These are phyloP conservation scores for Notospermus geniculatus DNA, from an alignment of 1,140 invertebrate genomes.

Conservation along the genomic window DNA sequence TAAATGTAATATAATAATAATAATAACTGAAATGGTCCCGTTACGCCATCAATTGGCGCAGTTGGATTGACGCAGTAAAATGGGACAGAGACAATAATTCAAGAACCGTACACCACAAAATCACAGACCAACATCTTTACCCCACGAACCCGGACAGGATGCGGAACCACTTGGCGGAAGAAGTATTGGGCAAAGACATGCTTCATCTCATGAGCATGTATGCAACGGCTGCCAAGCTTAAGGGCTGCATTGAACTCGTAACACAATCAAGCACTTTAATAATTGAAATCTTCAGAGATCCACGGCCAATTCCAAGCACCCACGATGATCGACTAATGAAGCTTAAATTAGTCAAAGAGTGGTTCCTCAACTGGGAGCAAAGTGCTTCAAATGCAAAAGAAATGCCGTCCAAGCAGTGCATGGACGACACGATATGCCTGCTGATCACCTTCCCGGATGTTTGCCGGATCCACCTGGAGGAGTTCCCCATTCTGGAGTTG, in stretches of 20 bases:
- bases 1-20: no score
- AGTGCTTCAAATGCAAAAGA: no score
- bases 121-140: conserved; percentile 16
- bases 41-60: conserved; percentile 10
- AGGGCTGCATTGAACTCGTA: conserved; percentile 14
- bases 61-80: conserved; percentile 12
- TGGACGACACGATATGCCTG: no score
- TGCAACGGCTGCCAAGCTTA: not conserved
- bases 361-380: conserved; percentile 9
- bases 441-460: no score
- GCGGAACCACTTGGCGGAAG: conserved; percentile 21
- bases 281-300: conserved; percentile 15
- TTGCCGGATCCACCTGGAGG: no score
- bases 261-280: conserved; percentile 13
- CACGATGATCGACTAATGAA: conserved; percentile 7
- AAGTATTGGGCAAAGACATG: conserved; percentile 15
- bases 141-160: conserved; percentile 10
- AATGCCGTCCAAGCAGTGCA: no score
- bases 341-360: not conserved
- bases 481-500: no score
- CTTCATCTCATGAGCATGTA: conserved; percentile 15
- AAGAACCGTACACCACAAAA: conserved; percentile 8
- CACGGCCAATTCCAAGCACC: conserved; percentile 13
- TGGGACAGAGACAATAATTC: conserved; percentile 18
- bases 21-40: not conserved